These are phyloP conservation scores for Ceriagrion tenellum DNA, from an alignment of 2,888 invertebrate species.

Conservation along the genomic window DNA sequence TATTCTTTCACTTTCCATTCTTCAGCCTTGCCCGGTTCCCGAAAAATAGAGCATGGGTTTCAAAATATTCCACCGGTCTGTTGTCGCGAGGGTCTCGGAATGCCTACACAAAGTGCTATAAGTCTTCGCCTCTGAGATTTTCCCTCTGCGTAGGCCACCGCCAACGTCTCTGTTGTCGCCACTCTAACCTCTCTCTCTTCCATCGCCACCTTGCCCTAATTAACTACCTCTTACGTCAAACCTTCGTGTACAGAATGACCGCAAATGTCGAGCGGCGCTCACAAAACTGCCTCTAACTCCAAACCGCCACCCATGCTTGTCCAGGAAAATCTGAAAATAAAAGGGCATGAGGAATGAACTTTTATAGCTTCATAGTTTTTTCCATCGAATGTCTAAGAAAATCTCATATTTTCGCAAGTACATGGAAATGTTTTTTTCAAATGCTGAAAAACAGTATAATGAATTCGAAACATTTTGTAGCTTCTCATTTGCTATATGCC, in stretches of 20 bases:
- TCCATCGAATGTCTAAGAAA: too few species aligned
- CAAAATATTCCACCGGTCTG: background rate
- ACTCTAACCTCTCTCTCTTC: background rate
- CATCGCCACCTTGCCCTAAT: background rate
- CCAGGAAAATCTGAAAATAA: background rate
- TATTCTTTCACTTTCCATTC: background rate
- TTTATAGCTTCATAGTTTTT: too few species aligned
- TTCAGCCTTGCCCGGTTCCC: too few species aligned
- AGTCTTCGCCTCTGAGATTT: background rate
- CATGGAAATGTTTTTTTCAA: too few species aligned
- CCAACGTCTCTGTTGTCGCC: background rate
- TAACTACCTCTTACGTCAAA: background rate
- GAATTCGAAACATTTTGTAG: too few species aligned
- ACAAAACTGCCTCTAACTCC: background rate
- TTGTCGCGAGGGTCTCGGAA: background rate
- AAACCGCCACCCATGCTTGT: background rate
- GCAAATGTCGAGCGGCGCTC: background rate
- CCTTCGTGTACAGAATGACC: constrained; percentile 8
- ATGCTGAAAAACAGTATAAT: too few species aligned
- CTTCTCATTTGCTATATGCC: too few species aligned
- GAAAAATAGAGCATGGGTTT: too few species aligned
- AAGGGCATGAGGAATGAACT: too few species aligned
- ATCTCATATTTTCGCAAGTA: too few species aligned
- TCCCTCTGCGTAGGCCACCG: background rate
- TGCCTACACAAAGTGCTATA: background rate